Evolutionary conservation across 2,797 vertebrate genomes (phyloP), one percentile per base, ranked within the genome.

Genomic region (Gila robusta): DNA sequence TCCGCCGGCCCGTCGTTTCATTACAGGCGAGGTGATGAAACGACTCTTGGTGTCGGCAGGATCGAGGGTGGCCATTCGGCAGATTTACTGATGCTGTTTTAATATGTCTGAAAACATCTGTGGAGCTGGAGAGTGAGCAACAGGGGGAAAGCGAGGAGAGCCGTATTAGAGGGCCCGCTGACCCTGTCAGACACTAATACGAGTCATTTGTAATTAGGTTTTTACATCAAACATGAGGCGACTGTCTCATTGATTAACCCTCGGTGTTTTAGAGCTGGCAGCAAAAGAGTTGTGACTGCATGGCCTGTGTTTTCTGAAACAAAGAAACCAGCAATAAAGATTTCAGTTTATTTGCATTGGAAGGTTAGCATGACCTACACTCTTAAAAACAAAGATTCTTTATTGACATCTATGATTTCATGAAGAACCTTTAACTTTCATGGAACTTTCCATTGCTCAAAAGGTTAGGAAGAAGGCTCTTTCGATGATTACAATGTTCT

Each of bases 21-120:
- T 93, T 92, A 91, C 86, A 64, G 79, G 39, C 69, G 87, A 88
- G 86, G 94, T 88, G 91, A 88, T 94, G 94, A 90, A 79, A 89
- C 21, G 47, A 66, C 83, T 81, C 70, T 37, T 26, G 71, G 64
- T 70, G 28, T 79, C 67, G 82, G 56, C 62, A n/a, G 73, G n/a
- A 78, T 84, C 62, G 73, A 85, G 47, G 83, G 74, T 70, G 76
- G 66, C 52, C 77, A 26, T 71, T 84, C 80, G 76, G 32, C 76
- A 87, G 85, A 89, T 90, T 87, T 90, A 89, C 87, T 87, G 87
- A 90, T 91, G 89, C 89, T 83, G 87, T 89, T 91, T 90, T 90
- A 87, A 88, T 84, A 87, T 88, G 86, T 64, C 84, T 78, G 84
- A 90, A 91, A 91, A 84, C 82, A 87, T 88, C 87, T 88, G 85